Base-by-base conservation (phyloP, 2,113 vertebrate species). In the Prietella phreatophila region DNA sequence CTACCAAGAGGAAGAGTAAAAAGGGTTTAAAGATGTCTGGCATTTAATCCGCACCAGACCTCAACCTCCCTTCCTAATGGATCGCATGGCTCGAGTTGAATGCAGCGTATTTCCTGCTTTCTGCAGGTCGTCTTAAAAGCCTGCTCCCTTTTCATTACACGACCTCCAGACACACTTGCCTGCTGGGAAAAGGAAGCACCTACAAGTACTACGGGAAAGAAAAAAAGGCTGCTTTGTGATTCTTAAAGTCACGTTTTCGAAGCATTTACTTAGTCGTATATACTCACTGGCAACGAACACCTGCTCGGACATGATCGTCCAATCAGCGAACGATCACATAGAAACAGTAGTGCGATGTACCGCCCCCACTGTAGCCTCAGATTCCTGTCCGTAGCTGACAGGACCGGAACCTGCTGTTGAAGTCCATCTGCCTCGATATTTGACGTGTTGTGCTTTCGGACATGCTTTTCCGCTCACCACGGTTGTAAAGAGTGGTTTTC, bases 41-140 rank as follows among this genome's bases (percentile, higher is more conserved):
- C 20, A 56, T 60, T 58, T 82, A 82, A 60, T 82, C 55, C 19
- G 11, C 33, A 1, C 33, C 55, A 82, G 56, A 60, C 22, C 80
- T 82, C 56, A 60, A 36, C 30, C 55, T 36, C 30, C 30, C 4
- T 30, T 60, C 80, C 30, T 82, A 60, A 60, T 82, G 56, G 80
- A 80, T 30, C 33, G 76, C 76, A 80, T 55, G 76, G 76, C 50
- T 80, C 27, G 3, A 80, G 50, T 30, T 42, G 39, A 42, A 78
- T 78, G 75, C 75, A 50, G 22, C 75, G n/a, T 76, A 76, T 47
- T 76, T 79, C 76, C 76, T 79, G 47, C 30, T 6, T 55, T 79
- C 47, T 55, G 27, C 0, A 1, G 50, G 50, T 19, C 5, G 22
- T 9, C 47, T 80, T 55, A 55, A 80, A 33, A 30, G 75, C 10